These are phyloP conservation scores for Agonum fuliginosum DNA, from an alignment of 2,888 invertebrate genomes.

Conservation along the genomic window DNA sequence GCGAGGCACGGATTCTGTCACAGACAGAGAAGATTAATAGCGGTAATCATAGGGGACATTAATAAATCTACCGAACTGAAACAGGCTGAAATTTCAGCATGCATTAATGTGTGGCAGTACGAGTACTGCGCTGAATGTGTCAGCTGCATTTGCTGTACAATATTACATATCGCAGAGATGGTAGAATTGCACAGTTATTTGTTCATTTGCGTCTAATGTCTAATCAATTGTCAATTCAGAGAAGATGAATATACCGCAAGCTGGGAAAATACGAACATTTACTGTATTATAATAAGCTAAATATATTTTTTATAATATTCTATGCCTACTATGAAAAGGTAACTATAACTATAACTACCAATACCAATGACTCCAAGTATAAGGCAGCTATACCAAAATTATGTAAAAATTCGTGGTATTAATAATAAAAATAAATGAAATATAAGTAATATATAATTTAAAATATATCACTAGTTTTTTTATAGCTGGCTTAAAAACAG, in stretches of 20 bases:
- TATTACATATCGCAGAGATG: conserved; percentile 28
- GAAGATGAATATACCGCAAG: background rate
- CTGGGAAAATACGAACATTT: background rate
- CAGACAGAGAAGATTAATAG: conserved; percentile 45
- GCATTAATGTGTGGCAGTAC: conserved; percentile 22
- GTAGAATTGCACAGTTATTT: conserved; percentile 17
- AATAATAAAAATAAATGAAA: too few relatives aligned
- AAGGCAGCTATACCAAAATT: too few relatives aligned
- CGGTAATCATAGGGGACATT: conserved; percentile 18
- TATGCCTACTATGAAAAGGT: too few relatives aligned
- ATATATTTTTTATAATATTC: background rate
- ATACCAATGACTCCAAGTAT: too few relatives aligned
- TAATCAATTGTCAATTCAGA: too few relatives aligned
- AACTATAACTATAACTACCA: too few relatives aligned
- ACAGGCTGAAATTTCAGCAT: conserved; percentile 33
- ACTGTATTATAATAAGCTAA: background rate
- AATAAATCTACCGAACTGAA: conserved; percentile 57
- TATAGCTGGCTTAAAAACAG: too few relatives aligned
- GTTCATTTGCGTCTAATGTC: background rate
- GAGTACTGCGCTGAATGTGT: conserved; percentile 10
- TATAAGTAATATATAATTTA: too few relatives aligned
- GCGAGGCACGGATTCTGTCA: conserved; percentile 8
- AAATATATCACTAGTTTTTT: too few relatives aligned
- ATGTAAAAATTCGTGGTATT: too few relatives aligned
- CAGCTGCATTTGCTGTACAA: conserved; percentile 6